phyloP scores from a whole-genome alignment of 2,113 vertebrate species.

The Alaudala cheleensis region DNA sequence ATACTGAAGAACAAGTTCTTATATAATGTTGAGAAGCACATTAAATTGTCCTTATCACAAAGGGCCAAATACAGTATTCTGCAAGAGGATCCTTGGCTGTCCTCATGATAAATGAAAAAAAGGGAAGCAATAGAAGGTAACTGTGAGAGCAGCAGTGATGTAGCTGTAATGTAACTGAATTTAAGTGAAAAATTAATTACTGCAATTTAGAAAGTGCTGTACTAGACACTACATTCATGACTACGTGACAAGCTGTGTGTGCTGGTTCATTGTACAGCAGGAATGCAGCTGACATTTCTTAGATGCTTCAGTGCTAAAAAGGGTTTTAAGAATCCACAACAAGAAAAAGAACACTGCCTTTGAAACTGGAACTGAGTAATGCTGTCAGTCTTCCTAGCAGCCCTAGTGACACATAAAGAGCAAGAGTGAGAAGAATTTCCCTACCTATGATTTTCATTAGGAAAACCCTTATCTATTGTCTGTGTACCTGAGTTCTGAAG shows the following conservation, averaged over 20 bases:
- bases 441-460: background rate
- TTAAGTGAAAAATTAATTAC: constrained; percentile 30
- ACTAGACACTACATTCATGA: background rate
- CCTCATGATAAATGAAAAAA: background rate
- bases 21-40: background rate
- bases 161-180: background rate
- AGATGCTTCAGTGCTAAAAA: background rate
- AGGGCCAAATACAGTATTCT: background rate
- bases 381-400: background rate
- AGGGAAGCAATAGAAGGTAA: background rate
- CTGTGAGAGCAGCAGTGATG: background rate
- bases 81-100: background rate
- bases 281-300: background rate
- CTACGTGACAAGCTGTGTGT: background rate
- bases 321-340: background rate
- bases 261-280: background rate
- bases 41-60: background rate
- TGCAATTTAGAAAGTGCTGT: background rate
- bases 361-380: background rate
- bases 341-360: background rate
- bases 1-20: background rate
- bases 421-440: background rate
- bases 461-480: background rate
- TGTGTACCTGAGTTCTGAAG: background rate
- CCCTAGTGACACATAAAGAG: background rate